Base-by-base conservation (phyloP, 2,113 vertebrate genomes). In the Labrus mixtus region DNA sequence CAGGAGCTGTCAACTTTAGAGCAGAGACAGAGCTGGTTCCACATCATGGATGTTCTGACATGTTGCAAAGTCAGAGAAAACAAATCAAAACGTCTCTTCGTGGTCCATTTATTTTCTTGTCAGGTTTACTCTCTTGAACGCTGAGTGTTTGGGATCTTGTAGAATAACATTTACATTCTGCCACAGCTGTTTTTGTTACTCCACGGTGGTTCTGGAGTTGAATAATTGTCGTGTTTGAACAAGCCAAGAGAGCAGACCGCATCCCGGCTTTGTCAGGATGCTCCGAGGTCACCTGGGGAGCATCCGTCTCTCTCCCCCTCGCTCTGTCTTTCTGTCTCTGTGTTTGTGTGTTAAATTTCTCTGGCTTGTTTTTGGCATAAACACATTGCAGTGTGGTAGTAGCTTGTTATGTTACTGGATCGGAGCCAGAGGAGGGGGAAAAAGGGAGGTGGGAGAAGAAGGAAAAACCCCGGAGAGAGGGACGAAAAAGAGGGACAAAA, bases 331-430 rank as follows among this genome's bases (percentile, higher is more conserved):
- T 33, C 41, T 56, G 12, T 64, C 46, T 59, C 17, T 2, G 43
- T 81, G 66, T 81, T 81, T 86, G 53, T 76, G 70, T 65, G 82
- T 75, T 80, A 57, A 39, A 78, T 78, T 79, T 86, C 70, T 86
- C 74, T 86, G 78, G 19, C 75, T 82, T 67, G 78, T 76, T 72
- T 86, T 74, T 91, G 87, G 74, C 83, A 74, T 72, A 87, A 90
- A 89, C 78, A 59, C 60, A 63, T 29, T 60, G 72, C 54, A 50
- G 77, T 78, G 85, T 77, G 79, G 85, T 81, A 65, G 77, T 45
- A 37, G 85, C 67, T 79, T 76, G 81, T 82, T 82, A 86, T 87
- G 62, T 72, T 3, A 56, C 46, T 83, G 78, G 73, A 73, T 20
- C 25, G 43, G 39, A 55, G 79, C 83, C 88, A 76, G 55, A 64